Percentiles rank a stretch among this genome's conserved stretches.
Evolutionary conservation across 2,888 invertebrate species (phyloP).

Genomic region (Seira musarum): DNA sequence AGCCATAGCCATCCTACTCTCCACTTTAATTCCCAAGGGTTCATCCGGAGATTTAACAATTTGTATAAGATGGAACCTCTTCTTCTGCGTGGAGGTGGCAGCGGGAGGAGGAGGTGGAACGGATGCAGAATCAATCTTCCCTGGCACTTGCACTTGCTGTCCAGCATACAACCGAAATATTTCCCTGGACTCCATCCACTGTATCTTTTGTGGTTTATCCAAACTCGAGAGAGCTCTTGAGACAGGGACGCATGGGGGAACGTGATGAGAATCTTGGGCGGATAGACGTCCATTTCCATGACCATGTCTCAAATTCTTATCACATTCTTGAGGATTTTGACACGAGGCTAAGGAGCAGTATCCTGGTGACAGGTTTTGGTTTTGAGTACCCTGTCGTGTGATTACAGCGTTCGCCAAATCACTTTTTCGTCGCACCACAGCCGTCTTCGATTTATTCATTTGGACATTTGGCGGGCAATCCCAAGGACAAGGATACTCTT

Average conservation of each 20-base stretch:
- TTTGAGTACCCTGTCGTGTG: slow-evolving; percentile 22
- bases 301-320: slow-evolving; percentile 31
- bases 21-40: slow-evolving; percentile 62
- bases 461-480: slow-evolving; percentile 6
- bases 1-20: background rate
- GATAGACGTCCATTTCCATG: slow-evolving; percentile 20
- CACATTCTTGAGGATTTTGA: slow-evolving; percentile 51
- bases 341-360: slow-evolving; percentile 30
- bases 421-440: slow-evolving; percentile 67
- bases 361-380: slow-evolving; percentile 10
- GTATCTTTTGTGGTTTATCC: slow-evolving; percentile 42
- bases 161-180: slow-evolving; percentile 66
- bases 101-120: slow-evolving; percentile 58
- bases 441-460: slow-evolving; percentile 43
- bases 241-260: slow-evolving; percentile 18
- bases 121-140: slow-evolving; percentile 17
- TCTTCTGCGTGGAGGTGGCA: slow-evolving; percentile 47
- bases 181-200: slow-evolving; percentile 68
- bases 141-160: slow-evolving; percentile 26
- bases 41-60: slow-evolving; percentile 64
- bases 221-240: slow-evolving; percentile 24
- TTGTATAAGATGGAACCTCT: slow-evolving; percentile 67
- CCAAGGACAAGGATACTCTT: slow-evolving; percentile 5
- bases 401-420: slow-evolving; percentile 66
- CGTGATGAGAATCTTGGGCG: slow-evolving; percentile 31